Percentiles rank a stretch among this genome's conserved stretches.
phyloP scores from a whole-genome alignment of 2,888 invertebrate genomes.

The Spialia ferax region DNA sequence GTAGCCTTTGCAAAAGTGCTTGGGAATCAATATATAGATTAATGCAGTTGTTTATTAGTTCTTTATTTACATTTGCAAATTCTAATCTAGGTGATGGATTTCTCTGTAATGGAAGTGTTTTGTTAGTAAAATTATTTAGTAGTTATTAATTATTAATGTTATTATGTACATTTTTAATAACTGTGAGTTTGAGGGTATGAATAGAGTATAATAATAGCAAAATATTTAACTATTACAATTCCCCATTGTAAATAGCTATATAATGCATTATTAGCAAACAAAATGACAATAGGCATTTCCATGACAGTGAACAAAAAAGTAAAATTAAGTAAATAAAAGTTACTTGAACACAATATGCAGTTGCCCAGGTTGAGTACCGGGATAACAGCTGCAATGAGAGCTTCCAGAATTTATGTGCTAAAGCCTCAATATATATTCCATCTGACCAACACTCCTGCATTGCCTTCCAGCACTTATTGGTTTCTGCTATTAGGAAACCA shows the following conservation, averaged over 20 bases:
- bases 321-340: slow-evolving; percentile 18
- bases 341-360: slow-evolving; percentile 76
- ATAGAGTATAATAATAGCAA: too few species aligned
- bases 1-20: slow-evolving; percentile 62
- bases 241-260: too few species aligned
- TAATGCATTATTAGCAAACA: too few species aligned
- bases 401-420: slow-evolving; percentile 96
- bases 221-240: too few species aligned
- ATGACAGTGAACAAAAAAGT: too few species aligned
- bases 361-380: slow-evolving; percentile 92
- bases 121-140: too few species aligned
- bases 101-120: slow-evolving; percentile 60
- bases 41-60: slow-evolving; percentile 71
- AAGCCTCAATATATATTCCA: slow-evolving; percentile 92
- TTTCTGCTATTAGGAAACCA: slow-evolving; percentile 79
- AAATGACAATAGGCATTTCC: too few species aligned
- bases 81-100: slow-evolving; percentile 61
- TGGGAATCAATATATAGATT: slow-evolving; percentile 70
- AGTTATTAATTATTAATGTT: neutral
- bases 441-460: slow-evolving; percentile 90
- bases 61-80: slow-evolving; percentile 65
- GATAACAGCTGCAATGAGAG: slow-evolving; percentile 94
- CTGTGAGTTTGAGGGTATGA: neutral
- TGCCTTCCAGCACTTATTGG: slow-evolving; percentile 79
- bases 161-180: neutral